Evolutionary conservation across 1,140 invertebrate species (phyloP).

Genomic region (Drosophila ohnishii): DNA sequence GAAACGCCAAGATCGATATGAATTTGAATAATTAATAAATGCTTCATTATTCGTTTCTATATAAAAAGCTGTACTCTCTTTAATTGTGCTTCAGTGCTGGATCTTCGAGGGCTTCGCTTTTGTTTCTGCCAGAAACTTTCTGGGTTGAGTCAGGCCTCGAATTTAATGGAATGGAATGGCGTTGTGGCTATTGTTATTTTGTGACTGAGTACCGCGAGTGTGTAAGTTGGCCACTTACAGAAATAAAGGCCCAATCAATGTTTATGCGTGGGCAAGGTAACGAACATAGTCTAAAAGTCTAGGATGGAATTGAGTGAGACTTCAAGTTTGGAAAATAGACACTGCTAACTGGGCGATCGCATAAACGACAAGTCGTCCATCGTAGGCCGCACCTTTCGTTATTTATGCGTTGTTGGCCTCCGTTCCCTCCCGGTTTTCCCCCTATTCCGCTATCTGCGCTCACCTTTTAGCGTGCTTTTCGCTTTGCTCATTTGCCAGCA

Average conservation of each 20-base stretch:
- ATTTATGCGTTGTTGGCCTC: conserved; percentile 38
- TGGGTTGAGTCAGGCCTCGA: conserved; percentile 13
- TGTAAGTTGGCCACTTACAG: conserved; percentile 19
- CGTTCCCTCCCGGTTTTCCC: background rate
- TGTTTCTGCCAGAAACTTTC: conserved; percentile 6
- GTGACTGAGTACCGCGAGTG: background rate
- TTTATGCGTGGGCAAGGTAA: conserved; percentile 27
- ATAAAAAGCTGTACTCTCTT: background rate
- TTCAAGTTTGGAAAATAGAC: conserved; percentile 10
- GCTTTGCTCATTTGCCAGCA: conserved; percentile 73
- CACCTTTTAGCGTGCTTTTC: conserved; percentile 73
- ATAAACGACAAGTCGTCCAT: conserved; percentile 39
- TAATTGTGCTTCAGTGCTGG: background rate
- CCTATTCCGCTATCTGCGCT: conserved; percentile 41
- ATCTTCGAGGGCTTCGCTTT: conserved; percentile 13
- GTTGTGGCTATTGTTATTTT: conserved; percentile 31
- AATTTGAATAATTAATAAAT: background rate
- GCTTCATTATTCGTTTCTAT: background rate
- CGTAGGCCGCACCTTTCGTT: conserved; percentile 30
- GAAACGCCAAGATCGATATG: background rate
- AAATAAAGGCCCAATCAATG: conserved; percentile 24
- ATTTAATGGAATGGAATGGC: conserved; percentile 27
- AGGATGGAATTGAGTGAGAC: background rate
- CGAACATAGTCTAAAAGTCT: conserved; percentile 22
- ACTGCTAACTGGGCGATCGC: conserved; percentile 25